Percentiles rank a stretch among this genome's conserved stretches.
Evolutionary conservation across 2,113 vertebrate genomes (phyloP).

Genomic region (Neodontobutis hainanensis): DNA sequence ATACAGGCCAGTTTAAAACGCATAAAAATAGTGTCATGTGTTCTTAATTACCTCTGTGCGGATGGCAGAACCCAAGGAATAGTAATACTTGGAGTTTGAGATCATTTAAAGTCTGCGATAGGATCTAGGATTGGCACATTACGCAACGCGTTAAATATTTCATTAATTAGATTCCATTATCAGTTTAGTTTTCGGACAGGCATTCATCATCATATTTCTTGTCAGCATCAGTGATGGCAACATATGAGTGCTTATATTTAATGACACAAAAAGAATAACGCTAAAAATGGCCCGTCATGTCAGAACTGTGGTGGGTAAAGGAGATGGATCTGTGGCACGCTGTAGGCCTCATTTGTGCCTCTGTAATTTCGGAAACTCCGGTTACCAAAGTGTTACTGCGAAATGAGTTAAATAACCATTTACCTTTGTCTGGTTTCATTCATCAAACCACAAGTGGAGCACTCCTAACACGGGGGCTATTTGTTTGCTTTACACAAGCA

Average conservation of each 20-base stretch:
- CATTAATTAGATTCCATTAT: conserved; percentile 27
- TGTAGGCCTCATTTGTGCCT: conserved; percentile 70
- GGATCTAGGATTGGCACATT: conserved; percentile 35
- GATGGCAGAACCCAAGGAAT: conserved; percentile 45
- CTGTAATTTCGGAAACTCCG: conserved; percentile 78
- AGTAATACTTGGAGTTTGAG: conserved; percentile 36
- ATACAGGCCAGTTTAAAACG: conserved; percentile 68
- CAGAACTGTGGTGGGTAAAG: conserved; percentile 58
- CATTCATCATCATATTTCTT: conserved; percentile 16
- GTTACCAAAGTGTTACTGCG: conserved; percentile 84
- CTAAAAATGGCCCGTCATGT: conserved; percentile 40
- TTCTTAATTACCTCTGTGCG: conserved; percentile 70
- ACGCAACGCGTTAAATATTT: conserved; percentile 44
- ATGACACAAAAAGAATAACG: conserved; percentile 11
- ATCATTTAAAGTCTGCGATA: conserved; percentile 23
- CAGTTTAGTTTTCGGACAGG: conserved; percentile 8
- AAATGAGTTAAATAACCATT: conserved; percentile 97
- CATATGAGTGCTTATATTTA: conserved; percentile 23
- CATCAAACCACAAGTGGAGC: conserved; percentile 93
- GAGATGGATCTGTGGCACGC: conserved; percentile 73
- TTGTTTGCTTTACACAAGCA: conserved; percentile 98
- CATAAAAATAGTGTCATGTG: conserved; percentile 70
- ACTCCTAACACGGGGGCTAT: conserved; percentile 91
- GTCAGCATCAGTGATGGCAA: conserved; percentile 22
- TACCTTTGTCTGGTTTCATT: conserved; percentile 95